Evolutionary conservation across 2,113 vertebrate species (phyloP).

Genomic region (Semnornis frantzii): DNA sequence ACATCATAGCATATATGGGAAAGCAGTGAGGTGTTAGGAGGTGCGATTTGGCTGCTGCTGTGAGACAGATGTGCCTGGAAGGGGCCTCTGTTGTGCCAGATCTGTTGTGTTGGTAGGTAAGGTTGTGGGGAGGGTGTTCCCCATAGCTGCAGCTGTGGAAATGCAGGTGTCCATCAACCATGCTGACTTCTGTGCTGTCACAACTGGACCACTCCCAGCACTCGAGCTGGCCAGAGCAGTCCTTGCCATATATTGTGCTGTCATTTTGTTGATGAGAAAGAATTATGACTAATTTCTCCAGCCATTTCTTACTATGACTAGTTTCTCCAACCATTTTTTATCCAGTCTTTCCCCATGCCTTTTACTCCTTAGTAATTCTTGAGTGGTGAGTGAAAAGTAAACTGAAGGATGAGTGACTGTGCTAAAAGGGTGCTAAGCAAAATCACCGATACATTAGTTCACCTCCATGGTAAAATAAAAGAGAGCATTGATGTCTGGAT

Average conservation of each 20-base stretch:
- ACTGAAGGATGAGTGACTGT: background rate
- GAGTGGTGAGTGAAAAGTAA: background rate
- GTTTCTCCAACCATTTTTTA: background rate
- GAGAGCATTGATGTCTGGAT: background rate
- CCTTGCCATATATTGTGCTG: background rate
- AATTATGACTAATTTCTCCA: background rate
- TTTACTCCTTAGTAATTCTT: background rate
- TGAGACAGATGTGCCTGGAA: background rate
- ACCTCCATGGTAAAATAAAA: background rate
- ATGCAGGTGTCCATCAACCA: background rate
- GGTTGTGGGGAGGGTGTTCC: background rate
- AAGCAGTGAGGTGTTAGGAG: background rate
- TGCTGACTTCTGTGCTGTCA: background rate
- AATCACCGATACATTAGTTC: background rate
- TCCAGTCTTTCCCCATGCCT: background rate
- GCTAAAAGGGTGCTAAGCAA: background rate
- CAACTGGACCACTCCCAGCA: rapidly evolving
- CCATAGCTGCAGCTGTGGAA: background rate
- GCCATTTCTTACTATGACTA: background rate
- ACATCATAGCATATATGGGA: background rate
- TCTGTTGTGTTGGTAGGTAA: background rate
- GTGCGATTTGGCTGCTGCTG: background rate
- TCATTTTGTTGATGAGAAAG: background rate
- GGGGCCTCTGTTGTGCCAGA: background rate
- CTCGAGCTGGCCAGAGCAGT: background rate